Evolutionary conservation across 2,797 vertebrate species (phyloP).

Genomic region (Cuniculus paca): DNA sequence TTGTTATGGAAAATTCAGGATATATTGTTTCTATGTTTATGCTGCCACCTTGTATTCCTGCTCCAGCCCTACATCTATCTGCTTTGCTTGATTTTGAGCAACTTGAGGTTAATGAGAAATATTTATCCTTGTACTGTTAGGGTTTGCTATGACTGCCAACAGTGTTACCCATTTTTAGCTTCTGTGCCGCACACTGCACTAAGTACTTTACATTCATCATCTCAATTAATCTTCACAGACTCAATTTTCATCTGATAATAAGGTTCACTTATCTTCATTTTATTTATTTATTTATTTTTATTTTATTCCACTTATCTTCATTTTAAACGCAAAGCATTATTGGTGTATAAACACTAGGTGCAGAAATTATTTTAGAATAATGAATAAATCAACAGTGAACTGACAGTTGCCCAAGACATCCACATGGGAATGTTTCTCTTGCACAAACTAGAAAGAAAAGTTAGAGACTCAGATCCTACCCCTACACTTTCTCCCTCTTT

Average conservation of each 20-base stretch:
- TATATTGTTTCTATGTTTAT: constrained; percentile 3
- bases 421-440: constrained; percentile 6
- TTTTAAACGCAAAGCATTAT: neutral
- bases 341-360: neutral
- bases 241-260: neutral
- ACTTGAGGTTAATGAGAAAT: neutral
- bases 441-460: neutral
- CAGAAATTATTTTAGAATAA: constrained; percentile 31
- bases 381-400: neutral
- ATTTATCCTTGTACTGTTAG: neutral
- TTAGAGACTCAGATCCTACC: neutral
- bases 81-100: neutral
- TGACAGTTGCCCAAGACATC: neutral
- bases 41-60: neutral
- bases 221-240: neutral
- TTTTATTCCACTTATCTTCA: neutral
- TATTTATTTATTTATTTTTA: neutral
- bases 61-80: neutral
- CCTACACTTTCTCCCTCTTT: fast-evolving
- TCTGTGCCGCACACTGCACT: neutral
- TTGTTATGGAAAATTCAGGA: neutral
- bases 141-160: neutral
- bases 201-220: neutral
- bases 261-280: neutral
- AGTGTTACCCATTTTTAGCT: neutral